Base-by-base conservation (phyloP, 1,140 invertebrate genomes). In the Cotesia chilonis region DNA sequence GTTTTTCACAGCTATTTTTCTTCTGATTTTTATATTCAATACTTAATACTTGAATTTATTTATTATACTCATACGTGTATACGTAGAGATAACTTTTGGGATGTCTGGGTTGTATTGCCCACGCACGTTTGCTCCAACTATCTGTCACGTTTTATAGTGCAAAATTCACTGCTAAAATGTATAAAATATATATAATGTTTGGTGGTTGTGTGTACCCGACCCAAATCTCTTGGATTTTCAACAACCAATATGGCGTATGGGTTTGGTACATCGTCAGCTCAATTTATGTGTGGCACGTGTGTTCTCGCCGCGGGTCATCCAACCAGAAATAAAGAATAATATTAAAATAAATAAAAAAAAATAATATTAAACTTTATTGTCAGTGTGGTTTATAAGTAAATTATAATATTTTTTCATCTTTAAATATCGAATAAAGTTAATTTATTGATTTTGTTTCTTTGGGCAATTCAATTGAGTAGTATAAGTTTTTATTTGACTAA, bases 101-200 rank as follows among this genome's bases (percentile, higher is more conserved):
- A 47, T 47, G 4, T 47, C 41, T 47, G 4, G 41, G 5, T 7
- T 59, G 57, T 20, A 20, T 59, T 68, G 9, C 12, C 17, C 54
- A 59, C 36, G 55, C 36, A 60, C 14, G 55, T 68, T 59, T 35
- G 37, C 35, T 14, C 54, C n/a, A 7, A 67, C 65, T 52, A 54
- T 55, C 36, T 52, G 37, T 68, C 67, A 68, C 67, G 67, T 68
- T 68, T 68, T 68, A 68, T 68, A 68, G 54, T 47, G 2, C 14
- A 59, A 68, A 68, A 68, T 68, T 68, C 67, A 68, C 54, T 59
- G 55, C 12, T 59, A 59, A 68, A 68, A 68, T 68, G 66, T 28
- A 28, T 28, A 28, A 28, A 28, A 28, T 28, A 28, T 28, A 28
- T 28, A 28, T 28, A 28, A 28, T 2, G 28, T 68, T 68, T 68